Evolutionary conservation across 2,888 invertebrate genomes (phyloP).

Genomic region (Zelleria hepariella): DNA sequence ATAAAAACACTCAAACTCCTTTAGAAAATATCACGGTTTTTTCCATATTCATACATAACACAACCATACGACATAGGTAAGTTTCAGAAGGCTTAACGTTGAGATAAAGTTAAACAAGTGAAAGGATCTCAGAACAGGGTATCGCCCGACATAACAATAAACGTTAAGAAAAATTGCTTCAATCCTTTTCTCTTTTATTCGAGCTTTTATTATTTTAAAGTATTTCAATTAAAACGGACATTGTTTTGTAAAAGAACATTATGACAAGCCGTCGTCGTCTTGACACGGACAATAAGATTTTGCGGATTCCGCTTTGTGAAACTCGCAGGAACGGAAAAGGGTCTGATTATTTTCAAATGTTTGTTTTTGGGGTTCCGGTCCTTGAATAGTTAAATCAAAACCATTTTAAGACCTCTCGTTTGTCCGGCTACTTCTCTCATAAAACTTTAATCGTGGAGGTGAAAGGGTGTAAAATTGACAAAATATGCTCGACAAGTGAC

Average conservation of each 20-base stretch:
- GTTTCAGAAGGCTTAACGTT: no score
- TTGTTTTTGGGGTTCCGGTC: neutral
- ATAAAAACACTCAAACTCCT: no score
- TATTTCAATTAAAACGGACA: constrained; percentile 53
- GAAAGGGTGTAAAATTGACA: no score
- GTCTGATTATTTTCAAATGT: neutral
- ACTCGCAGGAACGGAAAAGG: constrained; percentile 26
- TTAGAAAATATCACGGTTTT: no score
- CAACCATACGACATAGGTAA: no score
- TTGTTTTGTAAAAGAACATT: constrained; percentile 48
- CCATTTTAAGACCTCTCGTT: no score
- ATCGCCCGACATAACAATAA: constrained; percentile 27
- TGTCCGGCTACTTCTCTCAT: no score
- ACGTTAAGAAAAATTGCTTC: constrained; percentile 18
- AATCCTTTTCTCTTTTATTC: constrained; percentile 9
- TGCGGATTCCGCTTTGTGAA: constrained; percentile 30
- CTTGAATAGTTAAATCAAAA: no score
- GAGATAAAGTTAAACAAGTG: constrained; percentile 17
- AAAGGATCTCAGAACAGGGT: constrained; percentile 28
- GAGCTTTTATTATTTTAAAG: constrained; percentile 40
- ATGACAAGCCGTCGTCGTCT: constrained; percentile 40
- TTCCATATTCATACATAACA: no score
- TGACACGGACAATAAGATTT: constrained; percentile 48
- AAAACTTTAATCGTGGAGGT: no score
- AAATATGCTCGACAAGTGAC: no score